Conservation (phyloP, 2,888 invertebrate genomes). For the Therioaphis trifolii region DNA sequence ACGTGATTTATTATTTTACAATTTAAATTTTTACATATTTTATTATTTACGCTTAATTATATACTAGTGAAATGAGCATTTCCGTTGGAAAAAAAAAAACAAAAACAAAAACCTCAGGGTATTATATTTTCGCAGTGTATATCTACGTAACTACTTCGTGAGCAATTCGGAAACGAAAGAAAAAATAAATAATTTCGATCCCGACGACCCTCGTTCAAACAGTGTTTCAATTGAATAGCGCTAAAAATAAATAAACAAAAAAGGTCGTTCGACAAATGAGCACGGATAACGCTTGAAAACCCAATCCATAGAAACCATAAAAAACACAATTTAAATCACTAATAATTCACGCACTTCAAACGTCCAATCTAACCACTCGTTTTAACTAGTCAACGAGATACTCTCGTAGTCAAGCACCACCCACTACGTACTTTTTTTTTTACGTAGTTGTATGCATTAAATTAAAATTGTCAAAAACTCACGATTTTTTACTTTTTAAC, state of each 20-base stretch:
- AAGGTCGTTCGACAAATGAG: neutral
- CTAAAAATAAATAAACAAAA: neutral
- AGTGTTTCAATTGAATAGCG: conserved; percentile 27
- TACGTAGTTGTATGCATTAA: too few relatives aligned
- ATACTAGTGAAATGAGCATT: too few relatives aligned
- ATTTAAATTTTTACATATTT: too few relatives aligned
- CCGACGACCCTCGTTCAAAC: conserved; percentile 1
- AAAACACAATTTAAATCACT: conserved; percentile 23
- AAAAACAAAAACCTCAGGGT: neutral
- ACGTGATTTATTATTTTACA: too few relatives aligned
- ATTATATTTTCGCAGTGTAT: conserved; percentile 13
- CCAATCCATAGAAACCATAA: conserved; percentile 28
- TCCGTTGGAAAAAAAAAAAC: neutral
- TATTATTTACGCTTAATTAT: too few relatives aligned
- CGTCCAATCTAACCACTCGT: neutral
- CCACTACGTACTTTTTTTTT: too few relatives aligned
- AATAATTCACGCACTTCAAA: neutral
- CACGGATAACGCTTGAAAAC: neutral
- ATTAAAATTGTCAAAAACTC: too few relatives aligned
- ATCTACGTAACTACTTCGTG: neutral
- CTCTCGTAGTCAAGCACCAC: too few relatives aligned
- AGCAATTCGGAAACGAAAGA: neutral
- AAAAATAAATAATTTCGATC: conserved; percentile 32
- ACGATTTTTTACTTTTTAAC: too few relatives aligned
- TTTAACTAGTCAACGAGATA: neutral